Evolutionary conservation across 2,113 vertebrate species (phyloP), one percentile per base, ranked within the genome.

Genomic region (Larimichthys crocea): DNA sequence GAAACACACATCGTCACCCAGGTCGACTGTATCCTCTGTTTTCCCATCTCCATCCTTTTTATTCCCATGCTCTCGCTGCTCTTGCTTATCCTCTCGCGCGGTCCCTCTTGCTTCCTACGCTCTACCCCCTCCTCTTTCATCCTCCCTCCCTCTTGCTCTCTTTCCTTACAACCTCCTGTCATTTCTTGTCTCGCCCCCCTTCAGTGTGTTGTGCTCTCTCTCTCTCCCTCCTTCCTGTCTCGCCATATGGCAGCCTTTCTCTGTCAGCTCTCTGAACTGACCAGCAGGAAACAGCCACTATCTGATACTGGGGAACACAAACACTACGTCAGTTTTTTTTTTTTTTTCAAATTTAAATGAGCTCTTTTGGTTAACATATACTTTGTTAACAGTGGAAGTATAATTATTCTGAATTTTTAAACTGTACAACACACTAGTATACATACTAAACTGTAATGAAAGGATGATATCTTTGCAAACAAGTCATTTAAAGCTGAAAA

Each of bases 221-320:
- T 77, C 29, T 46, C 61, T 81, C 80, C 79, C 90, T 89, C 92
- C 89, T 89, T 90, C 91, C 89, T 91, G 88, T 84, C 67, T 81
- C 78, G 80, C 91, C 89, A 93, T 94, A 94, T 93, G 92, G 88
- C 83, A 78, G 79, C 74, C 55, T 75, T 79, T 74, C 62, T 60
- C 67, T 88, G 76, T 88, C 85, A 86, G 82, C 81, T 88, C 82
- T 87, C 64, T 86, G 83, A 88, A 84, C 78, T 91, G 82, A 77
- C 76, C 82, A 83, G 74, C 85, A 84, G 50, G 84, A 83, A 88
- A 84, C 63, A 87, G 67, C 17, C 73, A 79, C 24, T 17, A 57
- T 66, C 82, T 67, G 61, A 77, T 74, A 56, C 53, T 11, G 1
- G 44, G 55, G 22, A 70, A 67, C 22, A 84, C 67, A 76, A 76